Base-by-base conservation (phyloP, 2,113 vertebrate genomes). In the Callopanchax toddi region DNA sequence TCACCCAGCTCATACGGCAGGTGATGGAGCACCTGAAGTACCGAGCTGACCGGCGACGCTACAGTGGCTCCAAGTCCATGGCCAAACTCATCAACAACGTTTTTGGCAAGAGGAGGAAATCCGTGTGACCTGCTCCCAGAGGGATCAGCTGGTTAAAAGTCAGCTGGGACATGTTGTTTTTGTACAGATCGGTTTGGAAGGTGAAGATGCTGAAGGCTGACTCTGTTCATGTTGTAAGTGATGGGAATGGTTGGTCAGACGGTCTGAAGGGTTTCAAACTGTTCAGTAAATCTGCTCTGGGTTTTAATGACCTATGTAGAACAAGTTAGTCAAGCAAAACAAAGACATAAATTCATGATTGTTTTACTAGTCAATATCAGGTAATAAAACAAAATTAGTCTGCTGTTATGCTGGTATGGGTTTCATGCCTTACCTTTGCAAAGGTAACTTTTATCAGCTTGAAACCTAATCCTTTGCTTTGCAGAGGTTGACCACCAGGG, bases 11-110 rank as follows among this genome's bases (percentile, higher is more conserved):
- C 68, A 90, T 93, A 50, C 87, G 89, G 1, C 78, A 88, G 26
- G 82, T 91, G 54, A 88, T 91, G 89, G 92, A 92, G 43, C 87
- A 84, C 42, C 86, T 90, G 43, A 92, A 91, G 78, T 71, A 82
- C 73, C 62, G 90, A 0, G 79, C 87, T 0, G 92, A 93, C 77
- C 77, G 84, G 6, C 82, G 90, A 1, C 83, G 91, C 76, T 91
- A 92, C 87, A 93, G 91, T 42, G 88, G 93, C 65, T 91, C 92
- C 67, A 93, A 91, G 74, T 93, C 92, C 8, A 91, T 92, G 92
- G 89, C 87, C 76, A 92, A 92, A 37, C 88, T 93, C 56, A 93
- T 92, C 79, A 93, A 91, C 86, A 92, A 92, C 4, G 79, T 93
- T 61, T 93, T 93, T 50, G 91, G 92, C 16, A 94, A 93, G 72